Evolutionary conservation across 1,140 invertebrate genomes (phyloP).

Genomic region (Drosophila kikkawai): DNA sequence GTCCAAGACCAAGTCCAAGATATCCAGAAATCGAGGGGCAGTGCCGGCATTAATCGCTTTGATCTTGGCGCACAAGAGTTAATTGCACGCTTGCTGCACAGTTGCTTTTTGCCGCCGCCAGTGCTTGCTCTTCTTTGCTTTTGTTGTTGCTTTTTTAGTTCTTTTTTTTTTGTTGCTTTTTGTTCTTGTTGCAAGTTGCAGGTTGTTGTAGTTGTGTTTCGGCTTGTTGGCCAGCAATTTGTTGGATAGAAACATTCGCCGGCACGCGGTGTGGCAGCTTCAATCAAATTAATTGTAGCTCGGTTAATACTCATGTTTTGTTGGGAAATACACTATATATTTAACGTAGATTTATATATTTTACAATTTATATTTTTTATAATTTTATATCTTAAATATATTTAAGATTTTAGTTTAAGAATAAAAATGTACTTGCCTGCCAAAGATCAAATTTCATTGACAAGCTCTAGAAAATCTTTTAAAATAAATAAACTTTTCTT

Average conservation of each 20-base stretch:
- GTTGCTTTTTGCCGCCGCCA: slow-evolving; percentile 44
- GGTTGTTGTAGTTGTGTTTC: slow-evolving; percentile 29
- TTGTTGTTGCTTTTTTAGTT: slow-evolving; percentile 21
- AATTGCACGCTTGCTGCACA: slow-evolving; percentile 84
- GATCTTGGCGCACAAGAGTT: slow-evolving; percentile 84
- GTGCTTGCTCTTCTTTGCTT: slow-evolving; percentile 29
- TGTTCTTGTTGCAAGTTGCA: slow-evolving; percentile 25
- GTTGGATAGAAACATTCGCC: slow-evolving; percentile 70
- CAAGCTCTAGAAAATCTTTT: too few species aligned
- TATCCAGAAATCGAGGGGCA: slow-evolving; percentile 22
- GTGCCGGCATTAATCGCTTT: slow-evolving; percentile 83
- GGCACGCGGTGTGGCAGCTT: slow-evolving; percentile 79
- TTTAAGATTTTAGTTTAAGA: not conserved
- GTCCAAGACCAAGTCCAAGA: slow-evolving; percentile 15
- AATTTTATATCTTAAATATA: not conserved
- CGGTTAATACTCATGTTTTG: slow-evolving; percentile 18
- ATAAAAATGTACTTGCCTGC: not conserved
- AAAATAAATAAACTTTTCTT: too few species aligned
- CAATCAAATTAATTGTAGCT: slow-evolving; percentile 82
- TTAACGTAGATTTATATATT: not conserved
- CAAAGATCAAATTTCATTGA: too few species aligned
- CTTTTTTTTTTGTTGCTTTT: not conserved
- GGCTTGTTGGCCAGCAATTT: slow-evolving; percentile 60
- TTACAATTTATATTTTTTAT: not conserved
- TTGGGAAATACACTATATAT: not conserved